These are phyloP conservation scores for Ecdyonurus torrentis DNA, from an alignment of 2,888 invertebrate genomes.

Conservation along the genomic window DNA sequence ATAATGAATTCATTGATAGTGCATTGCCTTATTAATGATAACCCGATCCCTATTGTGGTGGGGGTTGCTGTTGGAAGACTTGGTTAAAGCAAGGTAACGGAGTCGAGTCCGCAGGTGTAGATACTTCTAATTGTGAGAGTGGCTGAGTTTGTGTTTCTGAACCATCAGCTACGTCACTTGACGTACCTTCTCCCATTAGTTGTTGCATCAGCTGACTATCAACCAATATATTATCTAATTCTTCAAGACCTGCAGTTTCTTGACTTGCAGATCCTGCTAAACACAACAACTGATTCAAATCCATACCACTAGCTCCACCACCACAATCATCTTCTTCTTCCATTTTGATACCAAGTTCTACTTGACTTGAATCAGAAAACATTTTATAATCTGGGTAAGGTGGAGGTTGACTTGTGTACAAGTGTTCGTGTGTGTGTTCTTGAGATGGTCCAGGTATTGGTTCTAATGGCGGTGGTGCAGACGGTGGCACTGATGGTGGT, in stretches of 20 bases:
- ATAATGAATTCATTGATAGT: too few relatives aligned
- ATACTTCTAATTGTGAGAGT: slow-evolving; percentile 6
- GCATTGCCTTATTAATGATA: too few relatives aligned
- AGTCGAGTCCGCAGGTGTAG: slow-evolving; percentile 23
- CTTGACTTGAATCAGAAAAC: neutral
- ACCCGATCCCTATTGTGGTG: too few relatives aligned
- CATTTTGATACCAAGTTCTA: neutral
- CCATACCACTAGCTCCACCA: neutral
- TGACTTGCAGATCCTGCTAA: neutral
- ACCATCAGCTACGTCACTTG: slow-evolving; percentile 6
- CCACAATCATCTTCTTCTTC: neutral
- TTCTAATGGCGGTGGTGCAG: neutral
- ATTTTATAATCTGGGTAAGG: neutral
- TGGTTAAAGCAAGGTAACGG: slow-evolving; percentile 32
- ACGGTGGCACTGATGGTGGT: neutral
- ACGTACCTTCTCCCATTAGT: neutral
- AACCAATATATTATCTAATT: neutral
- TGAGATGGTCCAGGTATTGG: neutral
- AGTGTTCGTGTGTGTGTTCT: neutral
- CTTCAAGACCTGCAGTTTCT: neutral
- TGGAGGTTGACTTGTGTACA: neutral
- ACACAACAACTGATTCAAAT: slow-evolving; percentile 4
- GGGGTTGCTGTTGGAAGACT: slow-evolving; percentile 27
- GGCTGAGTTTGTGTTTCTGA: slow-evolving; percentile 8
- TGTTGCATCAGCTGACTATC: neutral